phyloP scores from a whole-genome alignment of 2,888 invertebrate genomes.

The Pheosia gnoma region DNA sequence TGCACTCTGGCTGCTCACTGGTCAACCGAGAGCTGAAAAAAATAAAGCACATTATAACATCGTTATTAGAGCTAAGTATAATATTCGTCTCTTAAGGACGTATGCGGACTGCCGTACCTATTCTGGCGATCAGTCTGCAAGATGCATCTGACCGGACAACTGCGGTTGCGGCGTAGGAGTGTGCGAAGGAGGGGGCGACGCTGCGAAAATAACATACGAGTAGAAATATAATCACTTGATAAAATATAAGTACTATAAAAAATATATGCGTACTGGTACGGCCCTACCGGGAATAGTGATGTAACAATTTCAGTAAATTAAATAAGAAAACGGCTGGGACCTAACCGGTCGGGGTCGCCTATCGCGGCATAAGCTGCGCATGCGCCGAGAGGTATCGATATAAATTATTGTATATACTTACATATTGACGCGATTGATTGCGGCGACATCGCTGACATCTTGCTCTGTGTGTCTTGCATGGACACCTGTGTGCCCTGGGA shows the following conservation, averaged over 20 bases:
- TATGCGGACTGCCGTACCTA: slow-evolving; percentile 42
- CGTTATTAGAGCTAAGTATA: neutral
- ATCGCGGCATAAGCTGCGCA: too few relatives aligned
- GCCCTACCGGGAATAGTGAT: too few relatives aligned
- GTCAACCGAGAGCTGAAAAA: slow-evolving; percentile 68
- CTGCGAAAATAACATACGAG: slow-evolving; percentile 42
- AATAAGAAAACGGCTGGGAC: too few relatives aligned
- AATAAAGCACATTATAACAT: neutral
- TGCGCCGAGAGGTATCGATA: neutral
- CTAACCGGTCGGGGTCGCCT: too few relatives aligned
- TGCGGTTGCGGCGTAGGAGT: slow-evolving; percentile 80
- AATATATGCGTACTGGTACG: too few relatives aligned
- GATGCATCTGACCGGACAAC: slow-evolving; percentile 74
- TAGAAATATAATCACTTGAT: neutral
- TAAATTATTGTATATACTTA: slow-evolving; percentile 49
- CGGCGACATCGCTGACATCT: slow-evolving; percentile 81
- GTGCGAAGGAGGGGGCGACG: slow-evolving; percentile 80
- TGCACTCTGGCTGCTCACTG: slow-evolving; percentile 69
- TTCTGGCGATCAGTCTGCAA: slow-evolving; percentile 71
- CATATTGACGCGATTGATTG: slow-evolving; percentile 81
- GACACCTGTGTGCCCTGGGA: slow-evolving; percentile 82
- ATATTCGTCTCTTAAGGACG: neutral
- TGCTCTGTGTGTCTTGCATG: slow-evolving; percentile 76
- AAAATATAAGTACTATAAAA: neutral
- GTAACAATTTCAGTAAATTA: too few relatives aligned